Percentiles rank a stretch among this genome's conserved stretches.
Evolutionary conservation across 2,797 vertebrate genomes (phyloP).

Genomic region (Chelon auratus): DNA sequence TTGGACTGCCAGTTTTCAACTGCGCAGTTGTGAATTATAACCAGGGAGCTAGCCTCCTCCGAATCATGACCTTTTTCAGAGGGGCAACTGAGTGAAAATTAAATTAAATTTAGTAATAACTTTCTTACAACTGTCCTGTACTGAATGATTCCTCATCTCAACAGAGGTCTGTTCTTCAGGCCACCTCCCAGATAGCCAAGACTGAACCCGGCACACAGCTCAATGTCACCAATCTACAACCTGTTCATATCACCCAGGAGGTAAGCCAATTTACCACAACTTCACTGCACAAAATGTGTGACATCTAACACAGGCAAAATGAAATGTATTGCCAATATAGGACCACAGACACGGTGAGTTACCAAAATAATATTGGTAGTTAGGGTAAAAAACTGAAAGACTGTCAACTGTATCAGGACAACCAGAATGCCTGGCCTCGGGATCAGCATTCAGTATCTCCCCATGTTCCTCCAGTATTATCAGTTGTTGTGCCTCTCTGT

Average conservation of each 20-base stretch:
- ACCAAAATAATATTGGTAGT: slow-evolving; percentile 18
- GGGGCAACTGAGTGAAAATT: too few species aligned
- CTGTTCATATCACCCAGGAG: slow-evolving; percentile 91
- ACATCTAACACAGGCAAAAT: background rate
- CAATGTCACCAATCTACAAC: slow-evolving; percentile 90
- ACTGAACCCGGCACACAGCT: slow-evolving; percentile 90
- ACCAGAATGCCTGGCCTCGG: slow-evolving; percentile 41
- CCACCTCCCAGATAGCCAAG: slow-evolving; percentile 89
- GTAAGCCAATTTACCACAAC: slow-evolving; percentile 65
- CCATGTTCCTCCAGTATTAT: slow-evolving; percentile 38
- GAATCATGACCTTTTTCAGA: too few species aligned
- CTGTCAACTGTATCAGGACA: slow-evolving; percentile 44
- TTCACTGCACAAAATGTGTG: slow-evolving; percentile 16
- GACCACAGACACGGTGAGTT: background rate
- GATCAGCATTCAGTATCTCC: slow-evolving; percentile 46
- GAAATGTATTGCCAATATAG: background rate
- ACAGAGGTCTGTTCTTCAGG: slow-evolving; percentile 93
- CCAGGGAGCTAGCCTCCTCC: too few species aligned
- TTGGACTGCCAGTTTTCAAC: too few species aligned
- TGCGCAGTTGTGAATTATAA: too few species aligned
- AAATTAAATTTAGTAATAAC: background rate
- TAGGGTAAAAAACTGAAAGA: slow-evolving; percentile 62
- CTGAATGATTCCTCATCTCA: slow-evolving; percentile 34
- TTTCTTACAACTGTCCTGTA: slow-evolving; percentile 7
- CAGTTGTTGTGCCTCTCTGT: slow-evolving; percentile 41